Evolutionary conservation across 2,888 invertebrate genomes (phyloP).

Genomic region (Sepiola atlantica): DNA sequence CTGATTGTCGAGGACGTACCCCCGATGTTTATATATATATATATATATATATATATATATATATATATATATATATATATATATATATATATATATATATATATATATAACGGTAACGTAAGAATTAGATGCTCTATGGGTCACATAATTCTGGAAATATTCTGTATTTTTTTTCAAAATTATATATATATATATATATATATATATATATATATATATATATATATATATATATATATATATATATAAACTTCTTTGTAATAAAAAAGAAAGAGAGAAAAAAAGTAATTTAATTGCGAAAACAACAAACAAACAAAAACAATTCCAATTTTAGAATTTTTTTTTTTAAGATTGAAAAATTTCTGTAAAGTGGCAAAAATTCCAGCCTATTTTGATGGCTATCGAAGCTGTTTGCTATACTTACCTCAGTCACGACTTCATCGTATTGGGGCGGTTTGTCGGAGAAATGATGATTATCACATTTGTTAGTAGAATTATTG

Average conservation of each 20-base stretch:
- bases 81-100: background rate
- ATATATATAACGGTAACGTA: background rate
- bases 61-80: background rate
- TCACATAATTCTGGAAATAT: background rate
- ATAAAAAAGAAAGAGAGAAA: background rate
- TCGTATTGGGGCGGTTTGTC: background rate
- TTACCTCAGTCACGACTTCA: constrained; percentile 35
- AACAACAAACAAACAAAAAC: background rate
- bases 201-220: background rate
- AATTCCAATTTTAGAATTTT: background rate
- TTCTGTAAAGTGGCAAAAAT: background rate
- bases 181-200: background rate
- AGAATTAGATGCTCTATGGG: background rate
- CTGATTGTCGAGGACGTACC: too few relatives aligned
- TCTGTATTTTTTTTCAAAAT: background rate
- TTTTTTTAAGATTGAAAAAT: background rate
- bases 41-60: background rate
- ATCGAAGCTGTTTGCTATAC: background rate
- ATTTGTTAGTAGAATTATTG: background rate
- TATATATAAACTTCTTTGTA: too few relatives aligned
- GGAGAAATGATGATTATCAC: background rate
- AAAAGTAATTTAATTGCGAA: background rate
- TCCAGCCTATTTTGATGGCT: background rate
- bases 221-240: too few relatives aligned
- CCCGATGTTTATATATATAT: background rate